These are phyloP conservation scores for Heliconius aoede DNA, from an alignment of 2,888 invertebrate species.

Conservation along the genomic window DNA sequence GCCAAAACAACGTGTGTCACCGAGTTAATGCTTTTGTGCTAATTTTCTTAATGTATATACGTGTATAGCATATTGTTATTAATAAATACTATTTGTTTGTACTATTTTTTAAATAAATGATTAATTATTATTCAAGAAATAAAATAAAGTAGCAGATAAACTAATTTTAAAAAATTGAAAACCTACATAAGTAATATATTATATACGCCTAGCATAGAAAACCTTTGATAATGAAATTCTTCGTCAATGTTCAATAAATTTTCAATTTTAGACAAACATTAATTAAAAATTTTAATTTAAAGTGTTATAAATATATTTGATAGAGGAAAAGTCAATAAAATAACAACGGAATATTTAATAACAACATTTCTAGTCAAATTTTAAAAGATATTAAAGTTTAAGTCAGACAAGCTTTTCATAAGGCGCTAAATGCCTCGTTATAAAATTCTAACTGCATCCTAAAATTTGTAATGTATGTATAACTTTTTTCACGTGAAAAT, in stretches of 20 bases:
- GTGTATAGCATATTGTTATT: too few relatives aligned
- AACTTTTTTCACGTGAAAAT: background rate
- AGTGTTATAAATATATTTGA: background rate
- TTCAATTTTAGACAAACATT: background rate
- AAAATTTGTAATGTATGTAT: background rate
- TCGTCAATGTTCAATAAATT: background rate
- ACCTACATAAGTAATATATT: background rate
- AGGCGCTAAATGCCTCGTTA: background rate
- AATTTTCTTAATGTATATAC: conserved; percentile 4
- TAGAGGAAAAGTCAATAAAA: background rate
- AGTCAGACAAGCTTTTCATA: background rate
- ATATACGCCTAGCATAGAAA: background rate
- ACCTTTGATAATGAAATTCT: background rate
- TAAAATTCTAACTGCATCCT: background rate
- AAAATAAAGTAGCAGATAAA: background rate
- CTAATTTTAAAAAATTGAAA: background rate
- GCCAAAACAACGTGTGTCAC: conserved; percentile 23
- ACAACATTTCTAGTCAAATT: background rate
- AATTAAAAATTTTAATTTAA: background rate
- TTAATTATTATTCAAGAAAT: background rate
- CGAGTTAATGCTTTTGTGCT: background rate
- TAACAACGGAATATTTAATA: background rate
- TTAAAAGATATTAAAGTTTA: conserved; percentile 12
- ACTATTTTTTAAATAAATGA: background rate
- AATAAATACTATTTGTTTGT: background rate